Conservation (phyloP, 2,113 vertebrate species). For the Jacana jacana region DNA sequence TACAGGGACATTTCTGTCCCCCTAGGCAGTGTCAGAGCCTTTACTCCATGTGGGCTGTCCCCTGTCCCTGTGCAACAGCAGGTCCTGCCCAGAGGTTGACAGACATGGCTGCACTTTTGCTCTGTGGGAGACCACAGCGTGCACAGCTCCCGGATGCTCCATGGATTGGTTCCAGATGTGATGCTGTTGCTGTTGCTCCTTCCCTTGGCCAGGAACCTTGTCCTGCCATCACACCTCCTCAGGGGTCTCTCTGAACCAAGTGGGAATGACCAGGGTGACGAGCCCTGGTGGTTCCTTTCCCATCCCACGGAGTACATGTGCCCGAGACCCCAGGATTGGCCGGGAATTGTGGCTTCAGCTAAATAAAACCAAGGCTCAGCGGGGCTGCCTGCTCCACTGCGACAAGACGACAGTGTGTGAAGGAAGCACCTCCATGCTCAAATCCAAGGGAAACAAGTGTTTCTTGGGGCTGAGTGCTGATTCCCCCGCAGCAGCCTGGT, state of each 20-base stretch:
- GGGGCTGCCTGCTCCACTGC: neutral
- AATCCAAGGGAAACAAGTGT: neutral
- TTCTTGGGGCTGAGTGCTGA: neutral
- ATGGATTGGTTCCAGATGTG: neutral
- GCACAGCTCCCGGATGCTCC: neutral
- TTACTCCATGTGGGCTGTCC: neutral
- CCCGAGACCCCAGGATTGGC: neutral
- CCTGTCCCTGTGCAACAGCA: neutral
- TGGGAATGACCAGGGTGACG: neutral
- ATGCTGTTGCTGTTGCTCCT: neutral
- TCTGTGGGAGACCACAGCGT: rapidly evolving
- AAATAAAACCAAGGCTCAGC: neutral
- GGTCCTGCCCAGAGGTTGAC: neutral
- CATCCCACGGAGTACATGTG: neutral
- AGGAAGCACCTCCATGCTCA: neutral
- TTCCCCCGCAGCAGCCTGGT: rapidly evolving
- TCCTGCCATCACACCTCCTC: neutral
- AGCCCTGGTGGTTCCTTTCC: neutral
- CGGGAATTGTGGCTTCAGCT: neutral
- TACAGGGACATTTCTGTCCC: neutral
- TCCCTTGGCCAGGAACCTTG: neutral
- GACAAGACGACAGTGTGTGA: neutral
- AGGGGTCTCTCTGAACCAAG: neutral
- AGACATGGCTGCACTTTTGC: neutral
- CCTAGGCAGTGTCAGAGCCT: neutral